These are phyloP conservation scores for Limnephilus marmoratus DNA, from an alignment of 2,888 invertebrate species.

Conservation along the genomic window DNA sequence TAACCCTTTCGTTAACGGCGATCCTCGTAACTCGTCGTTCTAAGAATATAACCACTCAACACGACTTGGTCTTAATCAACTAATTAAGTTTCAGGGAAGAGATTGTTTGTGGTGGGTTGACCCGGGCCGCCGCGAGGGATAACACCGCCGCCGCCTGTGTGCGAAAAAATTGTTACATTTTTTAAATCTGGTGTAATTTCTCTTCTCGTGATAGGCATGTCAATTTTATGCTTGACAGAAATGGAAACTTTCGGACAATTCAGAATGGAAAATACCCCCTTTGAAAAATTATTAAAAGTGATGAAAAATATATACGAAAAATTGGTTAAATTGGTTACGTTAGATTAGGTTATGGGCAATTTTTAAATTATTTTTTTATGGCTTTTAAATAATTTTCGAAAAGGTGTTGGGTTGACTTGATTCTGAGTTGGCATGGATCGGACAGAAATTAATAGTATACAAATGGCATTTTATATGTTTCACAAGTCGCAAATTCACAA, in stretches of 20 bases:
- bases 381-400: too few species aligned
- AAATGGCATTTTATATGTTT: background rate
- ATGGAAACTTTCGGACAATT: too few species aligned
- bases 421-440: too few species aligned
- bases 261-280: too few species aligned
- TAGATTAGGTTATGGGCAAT: too few species aligned
- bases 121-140: background rate
- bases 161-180: background rate
- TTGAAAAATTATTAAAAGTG: too few species aligned
- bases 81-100: conserved; percentile 59
- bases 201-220: too few species aligned
- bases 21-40: background rate
- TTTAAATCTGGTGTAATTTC: too few species aligned
- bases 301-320: too few species aligned
- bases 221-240: background rate
- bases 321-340: too few species aligned
- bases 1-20: background rate
- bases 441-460: background rate
- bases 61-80: conserved; percentile 61
- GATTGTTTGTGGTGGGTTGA: background rate
- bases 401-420: too few species aligned
- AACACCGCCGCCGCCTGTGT: background rate
- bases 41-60: conserved; percentile 10
- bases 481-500: background rate
- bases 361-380: too few species aligned